Evolutionary conservation across 2,797 vertebrate genomes (phyloP).

Genomic region (Pyrocephalus nanus): DNA sequence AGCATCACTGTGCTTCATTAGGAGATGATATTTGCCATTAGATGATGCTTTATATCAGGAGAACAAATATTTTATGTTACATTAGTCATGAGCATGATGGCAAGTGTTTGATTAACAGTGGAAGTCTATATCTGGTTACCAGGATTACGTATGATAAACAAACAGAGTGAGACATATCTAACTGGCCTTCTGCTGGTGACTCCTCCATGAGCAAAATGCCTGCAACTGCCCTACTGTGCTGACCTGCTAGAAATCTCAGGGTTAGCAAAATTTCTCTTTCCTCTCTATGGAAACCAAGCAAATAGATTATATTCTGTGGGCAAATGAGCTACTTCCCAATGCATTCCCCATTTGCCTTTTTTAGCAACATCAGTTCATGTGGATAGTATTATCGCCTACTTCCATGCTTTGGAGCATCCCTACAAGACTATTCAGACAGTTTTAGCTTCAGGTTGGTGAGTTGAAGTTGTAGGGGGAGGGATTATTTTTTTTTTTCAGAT

Average conservation of each 20-base stretch:
- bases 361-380: fast-evolving
- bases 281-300: conserved; percentile 62
- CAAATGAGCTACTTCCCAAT: not conserved
- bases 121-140: conserved; percentile 31
- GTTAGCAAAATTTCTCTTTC: not conserved
- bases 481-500: not conserved
- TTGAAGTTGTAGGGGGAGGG: not conserved
- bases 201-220: not conserved
- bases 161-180: conserved; percentile 21
- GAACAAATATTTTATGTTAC: conserved; percentile 7
- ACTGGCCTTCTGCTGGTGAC: conserved; percentile 17
- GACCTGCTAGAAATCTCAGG: not conserved
- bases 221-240: not conserved
- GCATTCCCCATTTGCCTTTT: not conserved
- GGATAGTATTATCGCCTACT: not conserved
- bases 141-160: conserved; percentile 26
- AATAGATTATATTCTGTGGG: conserved; percentile 14
- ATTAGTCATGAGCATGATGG: conserved; percentile 12
- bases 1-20: not conserved
- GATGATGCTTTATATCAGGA: conserved; percentile 9
- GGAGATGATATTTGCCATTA: not conserved
- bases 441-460: not conserved
- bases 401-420: not conserved
- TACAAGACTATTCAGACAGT: not conserved
- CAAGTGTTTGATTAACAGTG: conserved; percentile 24